Conservation (phyloP, 2,113 vertebrate genomes). For the Hoplias malabaricus region DNA sequence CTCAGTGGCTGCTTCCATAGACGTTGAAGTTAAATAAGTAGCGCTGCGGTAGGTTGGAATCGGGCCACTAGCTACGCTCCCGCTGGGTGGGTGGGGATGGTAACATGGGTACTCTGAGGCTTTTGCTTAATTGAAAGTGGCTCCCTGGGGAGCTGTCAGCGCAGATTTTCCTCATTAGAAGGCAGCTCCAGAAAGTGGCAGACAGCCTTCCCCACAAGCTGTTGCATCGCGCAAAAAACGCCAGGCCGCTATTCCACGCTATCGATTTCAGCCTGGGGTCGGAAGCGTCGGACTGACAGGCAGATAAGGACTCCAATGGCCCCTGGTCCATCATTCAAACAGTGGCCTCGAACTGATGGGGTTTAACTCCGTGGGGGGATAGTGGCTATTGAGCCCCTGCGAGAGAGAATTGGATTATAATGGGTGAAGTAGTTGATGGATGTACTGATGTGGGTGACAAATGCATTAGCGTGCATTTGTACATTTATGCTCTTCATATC, state of each 20-base stretch:
- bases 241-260: slow-evolving; percentile 20
- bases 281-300: slow-evolving; percentile 38
- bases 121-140: slow-evolving; percentile 55
- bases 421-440: slow-evolving; percentile 24
- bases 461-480: neutral
- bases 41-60: neutral
- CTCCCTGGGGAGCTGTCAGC: slow-evolving; percentile 48
- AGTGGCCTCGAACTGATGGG: neutral
- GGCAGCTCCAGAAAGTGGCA: slow-evolving; percentile 41
- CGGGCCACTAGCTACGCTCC: neutral
- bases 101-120: slow-evolving; percentile 24
- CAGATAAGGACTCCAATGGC: slow-evolving; percentile 36
- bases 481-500: neutral
- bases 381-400: neutral
- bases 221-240: slow-evolving; percentile 28
- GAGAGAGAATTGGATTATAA: slow-evolving; percentile 18
- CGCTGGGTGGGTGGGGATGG: slow-evolving; percentile 27
- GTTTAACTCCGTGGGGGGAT: slow-evolving; percentile 10
- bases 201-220: slow-evolving; percentile 26
- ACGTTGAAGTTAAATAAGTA: neutral
- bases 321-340: slow-evolving; percentile 47
- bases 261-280: slow-evolving; percentile 43
- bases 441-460: neutral
- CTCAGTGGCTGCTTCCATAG: neutral
- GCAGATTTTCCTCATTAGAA: slow-evolving; percentile 55